Conservation (phyloP, 2,113 vertebrate genomes). For the Solenodon paradoxus region DNA sequence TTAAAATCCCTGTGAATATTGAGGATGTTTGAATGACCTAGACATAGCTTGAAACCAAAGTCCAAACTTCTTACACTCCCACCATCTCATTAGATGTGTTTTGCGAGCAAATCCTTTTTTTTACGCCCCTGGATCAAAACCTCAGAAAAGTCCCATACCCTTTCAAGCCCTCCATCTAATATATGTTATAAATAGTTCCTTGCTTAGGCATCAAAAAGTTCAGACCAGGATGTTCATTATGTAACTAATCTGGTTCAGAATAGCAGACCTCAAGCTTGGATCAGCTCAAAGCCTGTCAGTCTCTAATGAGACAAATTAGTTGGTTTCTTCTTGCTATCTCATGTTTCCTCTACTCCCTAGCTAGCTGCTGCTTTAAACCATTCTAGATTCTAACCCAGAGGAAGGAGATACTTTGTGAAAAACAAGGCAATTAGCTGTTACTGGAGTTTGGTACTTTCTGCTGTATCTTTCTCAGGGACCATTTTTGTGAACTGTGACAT, state of each 20-base stretch:
- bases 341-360: background rate
- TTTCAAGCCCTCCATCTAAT: background rate
- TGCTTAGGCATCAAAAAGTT: background rate
- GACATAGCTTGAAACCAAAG: background rate
- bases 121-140: background rate
- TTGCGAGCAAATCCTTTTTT: background rate
- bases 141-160: background rate
- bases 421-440: fast-evolving
- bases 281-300: background rate
- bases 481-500: background rate
- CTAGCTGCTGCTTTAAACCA: background rate
- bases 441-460: too few species aligned
- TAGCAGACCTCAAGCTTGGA: background rate
- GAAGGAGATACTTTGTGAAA: background rate
- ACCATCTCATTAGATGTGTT: background rate
- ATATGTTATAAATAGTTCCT: background rate
- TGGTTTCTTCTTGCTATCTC: background rate
- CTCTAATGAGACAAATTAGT: background rate
- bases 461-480: background rate
- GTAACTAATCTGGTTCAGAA: background rate
- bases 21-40: background rate
- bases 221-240: background rate
- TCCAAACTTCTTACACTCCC: background rate
- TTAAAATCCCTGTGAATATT: background rate
- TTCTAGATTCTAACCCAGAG: background rate